Percentiles rank a stretch among this genome's conserved stretches.
These are phyloP conservation scores for Calliphora vomitoria DNA, from an alignment of 2,888 invertebrate species.

Conservation along the genomic window DNA sequence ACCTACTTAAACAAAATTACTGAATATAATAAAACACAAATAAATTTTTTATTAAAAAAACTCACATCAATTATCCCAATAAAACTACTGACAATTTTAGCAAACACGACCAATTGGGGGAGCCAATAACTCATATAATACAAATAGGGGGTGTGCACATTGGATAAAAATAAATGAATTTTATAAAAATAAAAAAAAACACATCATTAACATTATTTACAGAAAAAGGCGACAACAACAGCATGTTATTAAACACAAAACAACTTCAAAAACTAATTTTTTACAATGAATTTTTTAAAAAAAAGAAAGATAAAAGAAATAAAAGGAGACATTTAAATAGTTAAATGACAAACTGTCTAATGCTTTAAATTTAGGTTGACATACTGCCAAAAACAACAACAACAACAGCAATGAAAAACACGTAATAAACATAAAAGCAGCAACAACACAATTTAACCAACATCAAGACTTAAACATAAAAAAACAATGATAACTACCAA, in stretches of 20 bases:
- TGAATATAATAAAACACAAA: too few species aligned
- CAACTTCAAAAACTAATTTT: background rate
- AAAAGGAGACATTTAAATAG: conserved; percentile 11
- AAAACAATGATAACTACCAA: conserved; percentile 13
- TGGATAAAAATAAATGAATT: background rate
- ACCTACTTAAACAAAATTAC: too few species aligned
- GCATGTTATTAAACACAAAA: background rate
- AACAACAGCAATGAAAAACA: conserved; percentile 10
- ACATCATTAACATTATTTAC: background rate
- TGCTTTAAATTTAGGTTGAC: conserved; percentile 50
- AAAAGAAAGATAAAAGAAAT: background rate
- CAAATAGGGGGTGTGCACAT: background rate
- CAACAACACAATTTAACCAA: background rate
- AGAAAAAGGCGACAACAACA: background rate
- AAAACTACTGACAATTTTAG: background rate
- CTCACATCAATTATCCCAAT: background rate
- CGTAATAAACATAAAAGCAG: background rate
- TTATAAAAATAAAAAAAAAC: background rate
- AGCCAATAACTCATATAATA: background rate
- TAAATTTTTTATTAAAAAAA: background rate
- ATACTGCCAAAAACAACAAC: background rate
- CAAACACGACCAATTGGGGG: background rate
- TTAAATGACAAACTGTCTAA: conserved; percentile 31
- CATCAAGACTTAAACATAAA: conserved; percentile 24
- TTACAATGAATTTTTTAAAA: background rate